Conservation (phyloP, 2,888 invertebrate species). For the Machimus rusticus region DNA sequence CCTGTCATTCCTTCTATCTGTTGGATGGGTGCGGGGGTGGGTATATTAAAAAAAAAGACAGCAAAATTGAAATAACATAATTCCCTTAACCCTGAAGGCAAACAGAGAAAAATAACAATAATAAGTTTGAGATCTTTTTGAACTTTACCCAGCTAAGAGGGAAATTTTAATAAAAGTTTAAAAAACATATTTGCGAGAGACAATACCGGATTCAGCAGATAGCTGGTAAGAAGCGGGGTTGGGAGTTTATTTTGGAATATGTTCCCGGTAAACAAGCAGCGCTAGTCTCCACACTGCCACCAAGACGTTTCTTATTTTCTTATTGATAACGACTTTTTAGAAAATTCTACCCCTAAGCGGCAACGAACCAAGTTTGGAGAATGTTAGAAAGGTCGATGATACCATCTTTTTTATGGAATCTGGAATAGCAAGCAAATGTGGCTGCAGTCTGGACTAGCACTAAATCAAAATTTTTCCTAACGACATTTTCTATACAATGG, state of each 20-base stretch:
- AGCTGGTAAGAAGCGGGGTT: not conserved
- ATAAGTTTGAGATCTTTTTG: constrained; percentile 38
- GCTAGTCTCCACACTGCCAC: not conserved
- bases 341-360: not conserved
- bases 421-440: not conserved
- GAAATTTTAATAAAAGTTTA: constrained; percentile 38
- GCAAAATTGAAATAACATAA: constrained; percentile 34
- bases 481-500: not conserved
- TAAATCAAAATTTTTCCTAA: not conserved
- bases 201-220: constrained; percentile 22
- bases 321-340: constrained; percentile 2
- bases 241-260: constrained; percentile 8
- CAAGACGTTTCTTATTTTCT: not conserved
- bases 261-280: constrained; percentile 22
- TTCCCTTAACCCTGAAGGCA: constrained; percentile 28
- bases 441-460: not conserved
- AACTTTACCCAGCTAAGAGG: constrained; percentile 28
- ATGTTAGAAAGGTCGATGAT: not conserved
- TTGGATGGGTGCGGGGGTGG: not conserved
- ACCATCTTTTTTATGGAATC: not conserved
- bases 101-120: constrained; percentile 36
- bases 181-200: constrained; percentile 19
- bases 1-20: not conserved
- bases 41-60: not conserved
- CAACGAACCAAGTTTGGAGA: not conserved